These are phyloP conservation scores for Patella depressa DNA, from an alignment of 2,888 invertebrate species.

Conservation along the genomic window DNA sequence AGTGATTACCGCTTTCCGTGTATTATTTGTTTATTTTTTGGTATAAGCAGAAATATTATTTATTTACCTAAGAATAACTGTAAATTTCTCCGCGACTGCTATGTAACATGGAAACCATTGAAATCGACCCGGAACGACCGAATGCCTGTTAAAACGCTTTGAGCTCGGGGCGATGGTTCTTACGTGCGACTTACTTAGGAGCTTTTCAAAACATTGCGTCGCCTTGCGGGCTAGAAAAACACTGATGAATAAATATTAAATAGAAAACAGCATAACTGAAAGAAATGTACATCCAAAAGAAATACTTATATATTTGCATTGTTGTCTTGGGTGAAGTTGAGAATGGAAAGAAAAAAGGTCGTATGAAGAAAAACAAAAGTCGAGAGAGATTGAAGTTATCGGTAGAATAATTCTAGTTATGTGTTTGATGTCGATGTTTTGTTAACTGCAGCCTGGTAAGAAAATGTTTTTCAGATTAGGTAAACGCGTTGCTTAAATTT, in stretches of 20 bases:
- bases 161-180: not conserved
- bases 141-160: conserved; percentile 9
- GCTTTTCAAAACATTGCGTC: not conserved
- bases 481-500: too few species aligned
- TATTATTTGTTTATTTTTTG: not conserved
- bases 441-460: too few species aligned
- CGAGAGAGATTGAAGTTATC: too few species aligned
- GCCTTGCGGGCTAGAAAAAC: conserved; percentile 8
- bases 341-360: too few species aligned
- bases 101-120: not conserved
- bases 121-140: not conserved
- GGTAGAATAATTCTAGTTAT: too few species aligned
- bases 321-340: not conserved
- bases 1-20: not conserved
- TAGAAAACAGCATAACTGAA: not conserved
- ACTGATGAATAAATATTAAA: not conserved
- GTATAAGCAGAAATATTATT: not conserved
- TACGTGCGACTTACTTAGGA: not conserved
- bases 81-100: not conserved
- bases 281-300: not conserved
- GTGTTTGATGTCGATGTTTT: too few species aligned
- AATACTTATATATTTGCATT: not conserved
- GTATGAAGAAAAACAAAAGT: too few species aligned
- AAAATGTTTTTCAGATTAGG: too few species aligned
- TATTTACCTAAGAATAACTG: conserved; percentile 9